A percentile compares a stretch with the other conserved stretches of the same genome.
phyloP scores from a whole-genome alignment of 2,113 vertebrate species.

The Helogale parvula region DNA sequence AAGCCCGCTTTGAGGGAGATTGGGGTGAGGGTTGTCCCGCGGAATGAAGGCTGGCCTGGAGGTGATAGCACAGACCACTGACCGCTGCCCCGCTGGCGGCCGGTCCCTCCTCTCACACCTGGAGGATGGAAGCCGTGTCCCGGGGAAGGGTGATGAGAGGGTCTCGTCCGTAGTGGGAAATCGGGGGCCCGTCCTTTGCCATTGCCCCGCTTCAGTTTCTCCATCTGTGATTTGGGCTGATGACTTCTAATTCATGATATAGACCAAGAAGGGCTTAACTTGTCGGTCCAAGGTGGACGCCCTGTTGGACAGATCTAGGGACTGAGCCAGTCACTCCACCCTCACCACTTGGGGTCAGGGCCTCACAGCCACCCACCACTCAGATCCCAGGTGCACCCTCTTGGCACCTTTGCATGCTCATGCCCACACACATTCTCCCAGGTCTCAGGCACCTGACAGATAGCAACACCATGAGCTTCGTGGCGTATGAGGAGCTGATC shows the following conservation, averaged over 20 bases:
- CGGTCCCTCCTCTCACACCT: not conserved
- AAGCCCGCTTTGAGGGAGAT: not conserved
- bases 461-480: conserved; percentile 92
- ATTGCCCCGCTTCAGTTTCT: not conserved
- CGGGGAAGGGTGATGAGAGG: not conserved
- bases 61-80: not conserved
- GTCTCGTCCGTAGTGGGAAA: not conserved
- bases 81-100: not conserved
- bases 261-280: not conserved
- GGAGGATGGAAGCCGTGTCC: not conserved
- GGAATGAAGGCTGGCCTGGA: not conserved
- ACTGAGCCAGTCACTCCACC: not conserved
- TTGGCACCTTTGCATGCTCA: not conserved
- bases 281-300: not conserved
- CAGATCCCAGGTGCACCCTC: not conserved
- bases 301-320: not conserved
- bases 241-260: not conserved
- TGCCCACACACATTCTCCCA: not conserved
- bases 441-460: not conserved
- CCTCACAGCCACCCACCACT: not conserved
- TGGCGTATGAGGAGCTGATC: conserved; percentile 92
- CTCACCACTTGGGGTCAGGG: not conserved
- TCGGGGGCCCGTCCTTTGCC: not conserved
- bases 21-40: not conserved
- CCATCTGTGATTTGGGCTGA: not conserved